Conservation (phyloP, 2,888 invertebrate genomes). For the Protonemura montana region DNA sequence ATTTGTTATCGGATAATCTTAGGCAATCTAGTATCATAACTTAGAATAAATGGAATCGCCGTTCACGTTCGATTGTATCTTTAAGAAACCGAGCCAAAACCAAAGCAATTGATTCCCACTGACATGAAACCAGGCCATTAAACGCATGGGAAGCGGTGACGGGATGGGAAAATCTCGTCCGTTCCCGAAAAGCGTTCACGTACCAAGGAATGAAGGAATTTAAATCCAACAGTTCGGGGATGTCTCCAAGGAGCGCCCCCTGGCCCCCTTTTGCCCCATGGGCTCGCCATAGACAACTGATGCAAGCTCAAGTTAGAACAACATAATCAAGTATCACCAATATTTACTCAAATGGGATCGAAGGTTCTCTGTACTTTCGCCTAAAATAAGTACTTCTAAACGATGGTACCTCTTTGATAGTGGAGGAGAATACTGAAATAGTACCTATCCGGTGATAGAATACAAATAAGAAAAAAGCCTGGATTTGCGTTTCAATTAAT, state of each 20-base stretch:
- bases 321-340: conserved; percentile 44
- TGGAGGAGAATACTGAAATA: too few species aligned
- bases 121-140: not conserved
- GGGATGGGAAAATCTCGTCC: not conserved
- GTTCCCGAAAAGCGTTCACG: conserved; percentile 50
- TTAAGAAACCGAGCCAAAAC: not conserved
- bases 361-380: not conserved
- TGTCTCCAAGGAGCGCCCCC: conserved; percentile 79
- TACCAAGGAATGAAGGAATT: conserved; percentile 83
- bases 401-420: not conserved
- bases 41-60: not conserved
- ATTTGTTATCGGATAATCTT: not conserved
- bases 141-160: not conserved
- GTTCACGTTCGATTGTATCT: not conserved
- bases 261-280: conserved; percentile 75
- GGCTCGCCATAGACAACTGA: conserved; percentile 56
- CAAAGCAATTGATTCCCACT: not conserved
- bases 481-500: not conserved
- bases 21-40: not conserved
- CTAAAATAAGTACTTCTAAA: not conserved
- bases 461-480: not conserved
- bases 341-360: not conserved
- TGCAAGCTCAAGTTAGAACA: conserved; percentile 26
- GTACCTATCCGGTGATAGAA: too few species aligned
- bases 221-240: conserved; percentile 73